phyloP scores from a whole-genome alignment of 2,888 invertebrate species.

The Palloptera scutellata region DNA sequence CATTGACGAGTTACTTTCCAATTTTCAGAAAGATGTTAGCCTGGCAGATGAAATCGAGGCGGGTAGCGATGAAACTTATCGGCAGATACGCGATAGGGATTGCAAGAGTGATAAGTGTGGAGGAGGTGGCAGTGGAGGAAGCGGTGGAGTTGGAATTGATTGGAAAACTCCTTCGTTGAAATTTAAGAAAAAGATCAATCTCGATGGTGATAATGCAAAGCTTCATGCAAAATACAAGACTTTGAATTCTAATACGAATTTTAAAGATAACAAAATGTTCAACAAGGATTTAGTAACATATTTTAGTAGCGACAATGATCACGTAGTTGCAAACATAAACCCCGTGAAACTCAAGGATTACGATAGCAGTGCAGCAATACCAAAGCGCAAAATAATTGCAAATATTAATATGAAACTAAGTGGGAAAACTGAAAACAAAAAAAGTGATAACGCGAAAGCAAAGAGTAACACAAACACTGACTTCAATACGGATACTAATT shows the following conservation, averaged over 20 bases:
- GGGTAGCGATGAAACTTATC: conserved; percentile 49
- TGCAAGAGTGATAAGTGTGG: background rate
- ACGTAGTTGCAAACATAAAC: too few relatives aligned
- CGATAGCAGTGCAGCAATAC: too few relatives aligned
- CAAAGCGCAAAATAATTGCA: too few relatives aligned
- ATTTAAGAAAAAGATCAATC: conserved; percentile 24
- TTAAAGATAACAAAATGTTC: background rate
- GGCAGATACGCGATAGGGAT: conserved; percentile 39
- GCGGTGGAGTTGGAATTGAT: background rate
- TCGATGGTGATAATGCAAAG: conserved; percentile 9
- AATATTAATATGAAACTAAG: too few relatives aligned
- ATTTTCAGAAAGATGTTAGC: conserved; percentile 36
- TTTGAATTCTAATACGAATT: background rate
- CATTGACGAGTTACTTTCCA: conserved; percentile 49
- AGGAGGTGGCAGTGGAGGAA: background rate
- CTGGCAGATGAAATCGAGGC: conserved; percentile 16
- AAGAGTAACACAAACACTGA: background rate
- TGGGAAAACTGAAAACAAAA: background rate
- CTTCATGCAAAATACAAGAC: background rate
- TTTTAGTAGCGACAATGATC: too few relatives aligned
- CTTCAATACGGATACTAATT: background rate
- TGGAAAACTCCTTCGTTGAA: background rate
- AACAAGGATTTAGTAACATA: too few relatives aligned
- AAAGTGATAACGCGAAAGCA: background rate
- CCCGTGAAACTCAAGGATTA: too few relatives aligned